These are phyloP conservation scores for Hemistola chrysoprasaria DNA, from an alignment of 2,888 invertebrate genomes.

Conservation along the genomic window DNA sequence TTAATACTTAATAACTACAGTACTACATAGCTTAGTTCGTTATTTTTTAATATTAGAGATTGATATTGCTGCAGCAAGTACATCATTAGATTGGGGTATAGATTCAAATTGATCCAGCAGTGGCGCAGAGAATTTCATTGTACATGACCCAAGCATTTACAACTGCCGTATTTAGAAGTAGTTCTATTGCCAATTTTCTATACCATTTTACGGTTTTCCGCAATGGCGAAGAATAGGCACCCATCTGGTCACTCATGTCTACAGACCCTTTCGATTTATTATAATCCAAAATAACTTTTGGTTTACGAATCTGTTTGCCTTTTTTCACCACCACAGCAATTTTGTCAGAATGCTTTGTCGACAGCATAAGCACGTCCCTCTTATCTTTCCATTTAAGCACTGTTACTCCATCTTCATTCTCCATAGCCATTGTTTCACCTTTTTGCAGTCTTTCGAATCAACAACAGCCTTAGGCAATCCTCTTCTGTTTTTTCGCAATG, in stretches of 20 bases:
- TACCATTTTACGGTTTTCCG: no score
- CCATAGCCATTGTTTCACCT: constrained; percentile 26
- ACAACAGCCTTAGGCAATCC: constrained; percentile 33
- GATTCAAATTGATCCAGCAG: no score
- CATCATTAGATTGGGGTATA: no score
- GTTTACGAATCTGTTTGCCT: no score
- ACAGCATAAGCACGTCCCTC: constrained; percentile 30
- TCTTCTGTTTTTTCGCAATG: constrained; percentile 30
- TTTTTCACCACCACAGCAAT: no score
- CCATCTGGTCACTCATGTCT: constrained; percentile 36
- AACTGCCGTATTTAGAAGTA: not conserved
- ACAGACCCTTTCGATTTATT: constrained; percentile 37
- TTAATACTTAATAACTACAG: no score
- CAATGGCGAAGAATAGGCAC: no score
- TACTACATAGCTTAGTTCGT: no score
- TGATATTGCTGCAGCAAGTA: no score
- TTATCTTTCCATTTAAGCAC: constrained; percentile 32
- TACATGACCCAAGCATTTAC: constrained; percentile 6
- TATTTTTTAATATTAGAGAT: no score
- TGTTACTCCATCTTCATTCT: constrained; percentile 30
- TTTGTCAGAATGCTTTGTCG: constrained; percentile 30
- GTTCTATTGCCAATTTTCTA: no score
- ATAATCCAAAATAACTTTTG: constrained; percentile 22
- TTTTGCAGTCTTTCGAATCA: constrained; percentile 27
- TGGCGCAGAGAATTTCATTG: no score